Percentiles rank a stretch among this genome's conserved stretches.
Evolutionary conservation across 53 echinoderm and acorn worm species (phyloP).

Genomic region (Zoroaster sp.): DNA sequence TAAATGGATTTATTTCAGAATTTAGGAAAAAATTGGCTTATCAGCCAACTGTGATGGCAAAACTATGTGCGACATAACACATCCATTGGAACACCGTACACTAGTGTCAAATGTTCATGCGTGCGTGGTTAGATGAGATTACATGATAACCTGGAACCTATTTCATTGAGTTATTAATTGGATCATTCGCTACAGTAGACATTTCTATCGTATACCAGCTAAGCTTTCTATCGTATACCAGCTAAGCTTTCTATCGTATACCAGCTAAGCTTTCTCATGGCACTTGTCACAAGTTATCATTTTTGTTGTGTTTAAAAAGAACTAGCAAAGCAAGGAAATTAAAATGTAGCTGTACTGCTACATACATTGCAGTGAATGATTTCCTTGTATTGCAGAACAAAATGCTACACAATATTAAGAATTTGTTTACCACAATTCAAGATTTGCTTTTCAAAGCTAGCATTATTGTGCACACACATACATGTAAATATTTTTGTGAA

Average conservation of each 20-base stretch:
- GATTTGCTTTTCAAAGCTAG: no score
- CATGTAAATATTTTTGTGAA: no score
- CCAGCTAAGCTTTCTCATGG: neutral
- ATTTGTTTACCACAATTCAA: no score
- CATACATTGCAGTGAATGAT: neutral
- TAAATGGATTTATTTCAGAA: neutral
- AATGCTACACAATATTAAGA: no score
- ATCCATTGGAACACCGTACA: neutral
- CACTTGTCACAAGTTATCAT: neutral
- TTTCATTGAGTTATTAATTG: neutral
- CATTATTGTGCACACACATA: no score
- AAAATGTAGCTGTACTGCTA: no score
- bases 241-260: neutral
- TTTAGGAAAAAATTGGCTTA: neutral
- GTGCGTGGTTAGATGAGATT: neutral
- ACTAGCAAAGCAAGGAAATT: no score
- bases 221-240: neutral
- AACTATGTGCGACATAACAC: neutral
- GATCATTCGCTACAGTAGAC: neutral
- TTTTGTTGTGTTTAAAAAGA: neutral
- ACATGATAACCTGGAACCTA: neutral
- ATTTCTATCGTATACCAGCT: neutral
- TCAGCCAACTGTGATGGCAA: neutral
- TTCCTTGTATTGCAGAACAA: neutral
- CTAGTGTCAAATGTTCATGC: neutral